phyloP scores from a whole-genome alignment of 2,888 invertebrate species.

The Anarsia innoxiella region DNA sequence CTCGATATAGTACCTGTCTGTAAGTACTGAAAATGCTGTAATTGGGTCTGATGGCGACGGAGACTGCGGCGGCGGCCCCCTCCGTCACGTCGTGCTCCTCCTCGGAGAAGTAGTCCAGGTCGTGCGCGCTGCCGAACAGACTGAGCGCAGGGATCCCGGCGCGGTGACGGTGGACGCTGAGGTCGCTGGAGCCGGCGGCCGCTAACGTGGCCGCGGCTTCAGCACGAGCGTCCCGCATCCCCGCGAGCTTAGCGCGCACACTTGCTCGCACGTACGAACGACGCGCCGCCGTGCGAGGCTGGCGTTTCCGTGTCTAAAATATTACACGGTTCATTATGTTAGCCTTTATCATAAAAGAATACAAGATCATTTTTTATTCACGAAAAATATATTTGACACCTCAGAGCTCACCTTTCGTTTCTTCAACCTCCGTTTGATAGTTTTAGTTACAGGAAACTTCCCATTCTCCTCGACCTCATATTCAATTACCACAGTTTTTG shows the following conservation, averaged over 20 bases:
- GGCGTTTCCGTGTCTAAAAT: constrained; percentile 35
- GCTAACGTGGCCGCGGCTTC: constrained; percentile 28
- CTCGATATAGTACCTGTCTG: constrained; percentile 46
- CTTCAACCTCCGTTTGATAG: constrained; percentile 54
- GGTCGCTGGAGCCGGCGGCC: constrained; percentile 17
- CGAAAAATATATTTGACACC: neutral
- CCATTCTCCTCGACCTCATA: constrained; percentile 79
- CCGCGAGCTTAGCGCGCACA: constrained; percentile 57
- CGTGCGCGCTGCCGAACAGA: constrained; percentile 80
- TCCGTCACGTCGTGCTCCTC: constrained; percentile 47
- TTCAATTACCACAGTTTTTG: constrained; percentile 78
- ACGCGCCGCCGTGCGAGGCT: constrained; percentile 56
- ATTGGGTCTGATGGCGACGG: constrained; percentile 59
- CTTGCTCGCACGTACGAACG: constrained; percentile 51
- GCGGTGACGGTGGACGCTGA: constrained; percentile 25
- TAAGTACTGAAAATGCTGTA: constrained; percentile 55
- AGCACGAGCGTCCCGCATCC: constrained; percentile 37
- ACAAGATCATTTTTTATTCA: neutral
- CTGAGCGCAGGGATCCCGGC: constrained; percentile 43
- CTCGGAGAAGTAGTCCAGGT: constrained; percentile 81
- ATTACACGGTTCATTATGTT: neutral
- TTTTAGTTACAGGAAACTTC: constrained; percentile 75
- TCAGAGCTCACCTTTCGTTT: constrained; percentile 51
- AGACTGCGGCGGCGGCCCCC: constrained; percentile 45
- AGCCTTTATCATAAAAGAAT: neutral